Evolutionary conservation across 2,888 invertebrate genomes (phyloP), one percentile per base, ranked within the genome.

Genomic region (Barypeithes pellucidus): DNA sequence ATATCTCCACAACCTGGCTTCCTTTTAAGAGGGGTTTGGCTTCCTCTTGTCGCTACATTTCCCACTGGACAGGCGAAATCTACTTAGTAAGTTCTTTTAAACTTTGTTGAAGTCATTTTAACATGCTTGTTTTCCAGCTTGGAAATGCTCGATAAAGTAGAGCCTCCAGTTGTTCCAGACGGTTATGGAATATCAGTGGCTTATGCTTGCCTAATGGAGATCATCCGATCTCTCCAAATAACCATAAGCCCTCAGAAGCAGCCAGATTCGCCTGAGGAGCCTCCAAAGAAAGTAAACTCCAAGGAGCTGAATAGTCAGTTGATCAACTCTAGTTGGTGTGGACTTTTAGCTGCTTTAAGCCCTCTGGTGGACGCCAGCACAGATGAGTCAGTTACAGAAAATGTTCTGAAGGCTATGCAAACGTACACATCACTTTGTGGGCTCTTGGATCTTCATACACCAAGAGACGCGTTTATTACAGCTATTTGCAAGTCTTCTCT

Each of bases 171-270:
- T 11, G 94, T 99, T 78, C 95, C 96, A n/a, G 98, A 99, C 77
- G 98, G 99, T 0, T 99, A 99, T 87, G 97, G 98, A 3, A 94
- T 99, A 73, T 98, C 98, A 0, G 91, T 99, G 45, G 97, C 98
- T 0, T 98, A 97, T 86, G 95, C 96, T 3, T 96, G 97, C 84
- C 89, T 99, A 50, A 88, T 98, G 84, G 98, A 98, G 85, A 93
- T 96, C 77, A 95, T 98, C 63, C 90, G 95, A 7, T 97, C 95
- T 8, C 91, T 95, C 78, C 92, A 93, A 41, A 89, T 92, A 80
- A 93, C 92, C 22, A 91, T 94, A 81, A 90, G 91, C 50, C 87
- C 89, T 0, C 89, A 89, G 68, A 86, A 86, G 73, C 87, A 85
- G 71, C 79, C 79, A 16, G 83, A 84, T 41, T 79, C 77, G 50